Base-by-base conservation (phyloP, 2,113 vertebrate species). In the Brachyhypopomus occidentalis region DNA sequence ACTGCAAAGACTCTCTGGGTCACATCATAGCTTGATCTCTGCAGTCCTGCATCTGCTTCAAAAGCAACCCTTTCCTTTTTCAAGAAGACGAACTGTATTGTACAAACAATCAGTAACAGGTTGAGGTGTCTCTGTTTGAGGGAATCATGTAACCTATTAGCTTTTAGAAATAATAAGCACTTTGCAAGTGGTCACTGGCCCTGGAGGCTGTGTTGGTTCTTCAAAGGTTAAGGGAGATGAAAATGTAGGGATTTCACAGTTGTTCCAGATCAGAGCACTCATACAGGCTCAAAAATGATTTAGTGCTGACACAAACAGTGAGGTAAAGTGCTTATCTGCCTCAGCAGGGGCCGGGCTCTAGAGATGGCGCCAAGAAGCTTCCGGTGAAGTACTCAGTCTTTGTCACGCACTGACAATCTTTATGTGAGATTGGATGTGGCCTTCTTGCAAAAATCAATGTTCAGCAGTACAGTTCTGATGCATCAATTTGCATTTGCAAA, bases 301-400 rank as follows among this genome's bases (percentile, higher is more conserved):
- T 70, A 76, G 34, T 70, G 77, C 77, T 84, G 83, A 79, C 64
- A 84, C 72, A 75, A 45, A 76, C 30, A 71, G 30, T 55, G 30
- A 55, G 63, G 64, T 76, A 58, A 81, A 63, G 52, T 80, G 45
- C 67, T 80, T 80, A 80, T 80, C 78, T 72, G 66, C 59, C 66
- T 38, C 64, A 34, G 72, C 69, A 52, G 78, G 75, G 72, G 73
- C 72, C 80, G 83, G 75, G 23, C 66, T 45, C 66, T 38, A 34
- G 48, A 81, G 79, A 67, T 69, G 69, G 62, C 22, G 45, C 45
- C 72, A 58, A 45, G 36, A 67, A 27, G 79, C 67, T 64, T 80
- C 75, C 78, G 36, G 66, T 27, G 52, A 71, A 77, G 69, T 71
- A 59, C 38, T 27, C 25, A 25, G 58, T 78, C 83, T 80, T 76